Conservation (phyloP, 2,113 vertebrate genomes). For the Eupsittula cactorum region DNA sequence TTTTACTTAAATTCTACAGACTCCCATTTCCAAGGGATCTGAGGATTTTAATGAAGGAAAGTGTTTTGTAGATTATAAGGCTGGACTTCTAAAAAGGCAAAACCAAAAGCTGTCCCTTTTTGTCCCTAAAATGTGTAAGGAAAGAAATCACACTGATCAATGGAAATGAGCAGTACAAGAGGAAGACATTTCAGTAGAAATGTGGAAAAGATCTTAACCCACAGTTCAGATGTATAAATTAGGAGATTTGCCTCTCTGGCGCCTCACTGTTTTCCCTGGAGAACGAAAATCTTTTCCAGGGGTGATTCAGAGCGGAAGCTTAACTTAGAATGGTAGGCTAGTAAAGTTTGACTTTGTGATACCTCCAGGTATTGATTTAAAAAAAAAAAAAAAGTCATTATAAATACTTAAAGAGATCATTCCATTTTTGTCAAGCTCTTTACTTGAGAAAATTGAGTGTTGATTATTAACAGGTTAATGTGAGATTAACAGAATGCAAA, state of each 20-base stretch:
- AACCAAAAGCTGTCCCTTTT: background rate
- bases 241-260: background rate
- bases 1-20: background rate
- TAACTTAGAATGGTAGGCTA: background rate
- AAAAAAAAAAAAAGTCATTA: background rate
- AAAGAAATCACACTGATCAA: background rate
- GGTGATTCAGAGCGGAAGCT: background rate
- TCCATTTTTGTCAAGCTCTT: background rate
- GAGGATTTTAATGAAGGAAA: background rate
- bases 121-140: background rate
- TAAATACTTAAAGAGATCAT: background rate
- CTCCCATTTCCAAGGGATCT: background rate
- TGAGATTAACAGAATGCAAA: background rate
- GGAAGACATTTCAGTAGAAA: background rate
- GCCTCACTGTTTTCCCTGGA: background rate
- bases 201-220: background rate
- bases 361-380: background rate
- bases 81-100: background rate
- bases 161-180: background rate
- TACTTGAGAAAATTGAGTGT: background rate
- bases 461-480: background rate
- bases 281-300: background rate
- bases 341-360: background rate
- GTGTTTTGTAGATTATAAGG: background rate
- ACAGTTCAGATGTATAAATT: background rate